Percentiles rank a stretch among this genome's conserved stretches.
Evolutionary conservation across 1,140 invertebrate genomes (phyloP).

Genomic region (Aphelinus atriplicis): DNA sequence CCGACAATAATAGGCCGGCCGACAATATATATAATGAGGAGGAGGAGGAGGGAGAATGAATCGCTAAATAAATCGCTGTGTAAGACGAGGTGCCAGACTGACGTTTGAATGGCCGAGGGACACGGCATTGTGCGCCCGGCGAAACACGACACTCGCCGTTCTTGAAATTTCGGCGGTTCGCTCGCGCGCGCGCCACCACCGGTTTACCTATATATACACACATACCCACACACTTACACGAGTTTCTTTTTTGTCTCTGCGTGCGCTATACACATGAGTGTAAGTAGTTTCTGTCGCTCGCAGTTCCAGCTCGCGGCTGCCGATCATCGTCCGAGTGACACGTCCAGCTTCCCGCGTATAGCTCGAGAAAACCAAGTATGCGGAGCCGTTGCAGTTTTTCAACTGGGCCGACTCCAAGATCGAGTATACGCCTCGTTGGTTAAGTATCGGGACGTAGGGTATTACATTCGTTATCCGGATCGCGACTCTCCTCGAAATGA

Average conservation of each 20-base stretch:
- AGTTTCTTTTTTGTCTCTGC: too few relatives aligned
- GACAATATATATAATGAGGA: constrained; percentile 27
- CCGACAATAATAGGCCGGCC: not conserved
- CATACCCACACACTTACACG: too few relatives aligned
- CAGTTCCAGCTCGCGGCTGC: not conserved
- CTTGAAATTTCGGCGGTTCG: constrained; percentile 54
- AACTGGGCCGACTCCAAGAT: too few relatives aligned
- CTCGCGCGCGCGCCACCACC: not conserved
- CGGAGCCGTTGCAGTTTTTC: too few relatives aligned
- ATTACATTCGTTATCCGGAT: not conserved
- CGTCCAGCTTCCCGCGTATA: not conserved
- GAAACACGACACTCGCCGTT: constrained; percentile 63
- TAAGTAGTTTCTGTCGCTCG: too few relatives aligned
- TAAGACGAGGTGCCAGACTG: constrained; percentile 64
- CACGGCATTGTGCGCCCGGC: constrained; percentile 55
- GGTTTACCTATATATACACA: not conserved
- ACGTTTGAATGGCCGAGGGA: constrained; percentile 61
- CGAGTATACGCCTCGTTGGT: not conserved
- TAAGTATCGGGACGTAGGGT: not conserved
- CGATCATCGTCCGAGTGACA: not conserved
- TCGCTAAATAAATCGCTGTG: constrained; percentile 53
- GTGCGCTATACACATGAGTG: too few relatives aligned
- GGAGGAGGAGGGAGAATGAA: not conserved
- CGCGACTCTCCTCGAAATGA: too few relatives aligned
- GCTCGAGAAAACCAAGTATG: not conserved